Evolutionary conservation across 2,113 vertebrate species (phyloP), one percentile per base, ranked within the genome.

Genomic region (Scomber colias): DNA sequence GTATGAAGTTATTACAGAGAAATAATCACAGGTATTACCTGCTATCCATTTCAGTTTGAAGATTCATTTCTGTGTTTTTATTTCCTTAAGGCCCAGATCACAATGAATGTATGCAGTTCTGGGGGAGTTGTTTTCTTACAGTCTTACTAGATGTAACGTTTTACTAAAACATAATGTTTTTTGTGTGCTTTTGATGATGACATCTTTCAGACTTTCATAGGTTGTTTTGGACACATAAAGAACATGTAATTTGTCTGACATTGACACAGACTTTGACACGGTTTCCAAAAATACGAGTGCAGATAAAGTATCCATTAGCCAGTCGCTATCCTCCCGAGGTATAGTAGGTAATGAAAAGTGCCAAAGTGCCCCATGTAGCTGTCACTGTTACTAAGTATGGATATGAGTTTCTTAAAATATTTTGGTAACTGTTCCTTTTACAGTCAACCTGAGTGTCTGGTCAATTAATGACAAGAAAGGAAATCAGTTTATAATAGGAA

Each of bases 81-180:
- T 83, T 56, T 57, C 24, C 63, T 56, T 55, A 31, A 68, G 44
- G 75, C 77, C 81, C 74, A 79, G 74, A 81, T 92, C 84, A 88
- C 64, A 61, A 80, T 92, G 91, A 93, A 93, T 93, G 93, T 93
- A 94, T 66, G 73, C 72, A 84, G 59, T 88, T 83, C 71, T 85
- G 71, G 75, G 62, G 75, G 31, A 48, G 55, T 72, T 79, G 35
- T 85, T 82, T 88, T 84, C 81, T 72, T 85, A 79, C 65, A 67
- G 70, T 84, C 76, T 83, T 79, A 81, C 31, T 81, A 84, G 77
- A 71, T 88, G 75, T 85, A 84, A 65, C 71, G 74, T 89, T 88
- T 89, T 83, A 86, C 84, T 77, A 64, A 79, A 91, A 72, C 71
- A 70, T 62, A 35, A 35, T 71, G 68, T 81, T 82, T 78, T 82